These are phyloP conservation scores for Cherax destructor DNA, from an alignment of 1,140 invertebrate species.

Conservation along the genomic window DNA sequence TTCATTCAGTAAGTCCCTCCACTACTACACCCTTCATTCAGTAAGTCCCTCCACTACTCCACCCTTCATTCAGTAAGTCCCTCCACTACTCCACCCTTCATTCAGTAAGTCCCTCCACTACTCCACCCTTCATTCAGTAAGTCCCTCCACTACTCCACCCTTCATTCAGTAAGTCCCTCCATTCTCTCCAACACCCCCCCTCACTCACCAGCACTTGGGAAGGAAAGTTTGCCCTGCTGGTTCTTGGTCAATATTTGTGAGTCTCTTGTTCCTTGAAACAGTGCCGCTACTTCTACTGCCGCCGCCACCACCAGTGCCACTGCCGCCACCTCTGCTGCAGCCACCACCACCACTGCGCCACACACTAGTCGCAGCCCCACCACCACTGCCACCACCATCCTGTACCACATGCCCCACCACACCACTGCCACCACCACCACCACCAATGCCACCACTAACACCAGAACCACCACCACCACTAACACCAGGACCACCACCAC, in stretches of 20 bases:
- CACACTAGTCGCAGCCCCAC: not conserved
- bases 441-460: too few species aligned
- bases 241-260: slow-evolving; percentile 44
- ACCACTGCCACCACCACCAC: too few species aligned
- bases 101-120: not conserved
- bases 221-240: not conserved
- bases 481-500: too few species aligned
- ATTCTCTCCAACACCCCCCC: not conserved
- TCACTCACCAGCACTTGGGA: not conserved
- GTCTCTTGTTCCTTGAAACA: not conserved
- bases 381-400: not conserved
- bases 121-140: not conserved
- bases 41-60: too few species aligned
- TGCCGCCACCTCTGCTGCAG: not conserved
- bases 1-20: too few species aligned
- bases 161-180: not conserved
- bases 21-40: too few species aligned
- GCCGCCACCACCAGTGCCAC: not conserved
- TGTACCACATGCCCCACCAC: too few species aligned
- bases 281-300: not conserved
- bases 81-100: too few species aligned
- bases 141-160: not conserved
- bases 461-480: too few species aligned
- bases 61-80: too few species aligned
- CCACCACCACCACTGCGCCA: not conserved